Percentiles rank a stretch among this genome's conserved stretches.
Conservation (phyloP, 2,888 invertebrate species). For the Trachelus tabidus region DNA sequence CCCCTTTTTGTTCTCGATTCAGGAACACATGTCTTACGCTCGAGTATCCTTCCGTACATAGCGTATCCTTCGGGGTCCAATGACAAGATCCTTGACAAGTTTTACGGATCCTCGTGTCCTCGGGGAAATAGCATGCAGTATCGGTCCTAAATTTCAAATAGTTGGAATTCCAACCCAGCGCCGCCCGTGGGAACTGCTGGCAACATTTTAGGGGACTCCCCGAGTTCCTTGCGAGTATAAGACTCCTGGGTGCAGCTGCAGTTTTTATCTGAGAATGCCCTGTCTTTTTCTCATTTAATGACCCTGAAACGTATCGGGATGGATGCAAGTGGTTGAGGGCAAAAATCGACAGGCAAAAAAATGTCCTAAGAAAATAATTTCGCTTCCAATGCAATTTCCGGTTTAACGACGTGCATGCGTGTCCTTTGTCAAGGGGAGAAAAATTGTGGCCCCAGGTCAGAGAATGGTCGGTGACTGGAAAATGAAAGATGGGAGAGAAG, state of each 20-base stretch:
- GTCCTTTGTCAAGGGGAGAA: neutral
- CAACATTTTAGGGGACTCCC: neutral
- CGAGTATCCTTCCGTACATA: neutral
- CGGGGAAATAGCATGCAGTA: neutral
- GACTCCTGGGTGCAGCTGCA: neutral
- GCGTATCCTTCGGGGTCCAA: neutral
- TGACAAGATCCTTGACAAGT: neutral
- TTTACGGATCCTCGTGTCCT: neutral
- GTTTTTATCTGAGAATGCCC: neutral
- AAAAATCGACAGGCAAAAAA: neutral
- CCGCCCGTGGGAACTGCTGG: neutral
- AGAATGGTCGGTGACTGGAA: neutral
- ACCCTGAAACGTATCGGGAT: neutral
- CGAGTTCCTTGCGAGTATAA: neutral
- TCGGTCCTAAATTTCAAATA: neutral
- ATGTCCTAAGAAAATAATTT: neutral
- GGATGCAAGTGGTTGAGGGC: neutral
- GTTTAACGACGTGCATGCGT: neutral
- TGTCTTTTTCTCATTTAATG: neutral
- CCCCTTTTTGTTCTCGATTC: neutral
- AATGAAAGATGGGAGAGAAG: neutral
- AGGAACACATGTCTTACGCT: neutral
- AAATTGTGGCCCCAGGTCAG: neutral
- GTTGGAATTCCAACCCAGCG: neutral
- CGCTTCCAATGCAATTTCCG: neutral